Evolutionary conservation across 2,113 vertebrate species (phyloP).

Genomic region (Heterocephalus glaber): DNA sequence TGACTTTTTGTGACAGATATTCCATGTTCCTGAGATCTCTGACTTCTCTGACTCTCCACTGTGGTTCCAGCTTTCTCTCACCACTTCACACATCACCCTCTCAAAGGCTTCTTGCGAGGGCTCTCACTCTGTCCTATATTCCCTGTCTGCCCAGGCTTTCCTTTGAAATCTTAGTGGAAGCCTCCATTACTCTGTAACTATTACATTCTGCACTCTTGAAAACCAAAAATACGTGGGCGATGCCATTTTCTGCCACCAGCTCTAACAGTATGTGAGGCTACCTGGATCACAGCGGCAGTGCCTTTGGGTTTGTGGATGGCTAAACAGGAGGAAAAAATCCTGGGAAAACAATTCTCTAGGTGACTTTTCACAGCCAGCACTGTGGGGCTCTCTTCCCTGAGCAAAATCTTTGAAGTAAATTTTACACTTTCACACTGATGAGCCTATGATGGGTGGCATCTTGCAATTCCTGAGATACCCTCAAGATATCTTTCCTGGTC

Average conservation of each 20-base stretch:
- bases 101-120: neutral
- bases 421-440: neutral
- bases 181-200: too few relatives aligned
- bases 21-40: neutral
- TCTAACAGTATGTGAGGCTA: too few relatives aligned
- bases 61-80: neutral
- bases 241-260: neutral
- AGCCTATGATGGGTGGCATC: neutral
- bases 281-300: neutral
- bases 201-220: neutral
- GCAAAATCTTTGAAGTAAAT: neutral
- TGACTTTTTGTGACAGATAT: neutral
- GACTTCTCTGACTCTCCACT: neutral
- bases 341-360: too few relatives aligned
- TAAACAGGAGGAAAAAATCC: too few relatives aligned
- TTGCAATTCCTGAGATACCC: neutral
- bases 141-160: neutral
- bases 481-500: neutral
- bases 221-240: neutral
- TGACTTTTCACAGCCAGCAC: too few relatives aligned
- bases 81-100: neutral
- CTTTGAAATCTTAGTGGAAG: neutral
- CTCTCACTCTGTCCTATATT: neutral
- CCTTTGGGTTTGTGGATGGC: neutral
- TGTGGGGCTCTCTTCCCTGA: neutral